phyloP scores from a whole-genome alignment of 2,888 invertebrate species.

The Parnassius glacialis region DNA sequence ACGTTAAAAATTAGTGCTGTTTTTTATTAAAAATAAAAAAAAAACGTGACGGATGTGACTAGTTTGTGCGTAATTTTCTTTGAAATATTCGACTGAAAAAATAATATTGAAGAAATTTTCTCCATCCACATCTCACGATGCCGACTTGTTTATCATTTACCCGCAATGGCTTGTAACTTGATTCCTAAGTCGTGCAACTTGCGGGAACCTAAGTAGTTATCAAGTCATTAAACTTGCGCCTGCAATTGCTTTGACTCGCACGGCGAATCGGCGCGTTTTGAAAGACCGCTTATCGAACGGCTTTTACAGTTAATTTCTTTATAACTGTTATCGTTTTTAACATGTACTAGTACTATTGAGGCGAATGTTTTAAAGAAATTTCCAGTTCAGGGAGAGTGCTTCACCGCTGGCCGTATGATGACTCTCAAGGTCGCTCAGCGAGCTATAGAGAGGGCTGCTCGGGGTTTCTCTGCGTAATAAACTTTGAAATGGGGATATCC shows the following conservation, averaged over 20 bases:
- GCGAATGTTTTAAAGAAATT: no score
- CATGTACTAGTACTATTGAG: not conserved
- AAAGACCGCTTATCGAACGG: not conserved
- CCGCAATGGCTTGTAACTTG: not conserved
- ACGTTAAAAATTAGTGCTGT: no score
- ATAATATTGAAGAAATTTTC: not conserved
- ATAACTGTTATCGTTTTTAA: not conserved
- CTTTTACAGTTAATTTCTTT: not conserved
- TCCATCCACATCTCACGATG: not conserved
- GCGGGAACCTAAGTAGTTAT: slow-evolving; percentile 1
- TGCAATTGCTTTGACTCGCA: not conserved
- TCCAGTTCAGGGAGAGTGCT: no score
- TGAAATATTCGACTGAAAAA: no score
- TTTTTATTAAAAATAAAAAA: no score
- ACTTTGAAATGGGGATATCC: no score
- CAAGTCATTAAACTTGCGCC: slow-evolving; percentile 9
- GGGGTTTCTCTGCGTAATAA: no score
- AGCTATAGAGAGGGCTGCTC: no score
- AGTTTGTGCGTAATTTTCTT: no score
- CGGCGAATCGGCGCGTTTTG: not conserved
- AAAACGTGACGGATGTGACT: no score
- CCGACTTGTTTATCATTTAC: slow-evolving; percentile 11
- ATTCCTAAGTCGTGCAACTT: not conserved
- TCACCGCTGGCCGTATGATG: no score
- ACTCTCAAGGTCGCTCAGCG: no score